phyloP scores from a whole-genome alignment of 2,888 invertebrate species.

The Scrobipalpa atriplicella region DNA sequence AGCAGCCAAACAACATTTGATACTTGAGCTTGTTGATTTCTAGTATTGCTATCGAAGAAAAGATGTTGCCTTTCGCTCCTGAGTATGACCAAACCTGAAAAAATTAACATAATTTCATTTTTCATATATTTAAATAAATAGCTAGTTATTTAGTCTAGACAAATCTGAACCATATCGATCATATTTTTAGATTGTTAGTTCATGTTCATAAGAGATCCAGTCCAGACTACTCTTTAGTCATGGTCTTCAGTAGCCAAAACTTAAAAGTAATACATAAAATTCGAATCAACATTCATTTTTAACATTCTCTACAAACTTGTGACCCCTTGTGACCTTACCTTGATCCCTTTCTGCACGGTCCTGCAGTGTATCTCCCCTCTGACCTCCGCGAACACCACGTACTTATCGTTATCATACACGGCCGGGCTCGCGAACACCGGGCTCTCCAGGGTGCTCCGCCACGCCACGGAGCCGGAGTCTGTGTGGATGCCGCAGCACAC shows the following conservation, averaged over 20 bases:
- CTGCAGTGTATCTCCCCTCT: conserved; percentile 81
- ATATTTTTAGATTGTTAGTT: no score
- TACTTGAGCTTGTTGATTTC: conserved; percentile 67
- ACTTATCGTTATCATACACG: conserved; percentile 78
- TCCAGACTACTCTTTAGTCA: no score
- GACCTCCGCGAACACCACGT: conserved; percentile 81
- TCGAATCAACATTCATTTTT: not conserved
- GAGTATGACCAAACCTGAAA: conserved; percentile 85
- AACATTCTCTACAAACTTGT: not conserved
- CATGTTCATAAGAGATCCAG: no score
- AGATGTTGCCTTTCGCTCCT: conserved; percentile 85
- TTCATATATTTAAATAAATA: no score
- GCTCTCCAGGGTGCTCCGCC: conserved; percentile 82
- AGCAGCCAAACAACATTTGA: conserved; percentile 86
- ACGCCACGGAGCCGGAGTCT: conserved; percentile 77
- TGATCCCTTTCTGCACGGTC: conserved; percentile 72
- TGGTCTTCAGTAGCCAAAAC: no score
- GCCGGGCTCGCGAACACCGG: conserved; percentile 87
- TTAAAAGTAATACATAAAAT: not conserved
- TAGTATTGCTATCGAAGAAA: conserved; percentile 85
- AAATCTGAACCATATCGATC: no score
- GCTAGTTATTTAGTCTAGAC: no score
- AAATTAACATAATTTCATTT: no score
- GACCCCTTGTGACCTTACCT: conserved; percentile 49
- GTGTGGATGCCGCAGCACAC: conserved; percentile 79